Base-by-base conservation (phyloP, 2,888 invertebrate species). In the Sicus ferrugineus region DNA sequence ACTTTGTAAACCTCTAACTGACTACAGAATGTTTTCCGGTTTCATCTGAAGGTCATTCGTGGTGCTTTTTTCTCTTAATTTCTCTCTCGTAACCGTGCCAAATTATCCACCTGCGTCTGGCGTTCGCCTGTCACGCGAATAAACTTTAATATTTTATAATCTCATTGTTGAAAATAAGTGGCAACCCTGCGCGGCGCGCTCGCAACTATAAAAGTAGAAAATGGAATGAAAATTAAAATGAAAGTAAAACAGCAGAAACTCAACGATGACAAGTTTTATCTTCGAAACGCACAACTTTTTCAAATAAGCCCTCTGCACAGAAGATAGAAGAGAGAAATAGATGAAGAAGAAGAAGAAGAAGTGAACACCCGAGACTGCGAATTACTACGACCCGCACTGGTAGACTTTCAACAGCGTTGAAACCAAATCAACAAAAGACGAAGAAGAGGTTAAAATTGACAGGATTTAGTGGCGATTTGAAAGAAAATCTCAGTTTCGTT, bases 251-350 rank as follows among this genome's bases (percentile, higher is more conserved):
- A 58, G 48, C 31, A 48, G 31, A 21, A 38, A 48, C 31, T 61
- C 28, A 68, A 68, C 58, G 67, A 61, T 68, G 67, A 68, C 67
- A 68, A 61, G 52, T 68, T 68, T 67, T 61, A 52, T 61, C 67
- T 61, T 7, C 67, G 38, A 62, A 68, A 68, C 63, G 56, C 21
- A 63, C 56, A 69, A 65, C 58, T 69, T 69, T 59, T 58, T 14
- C 42, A 64, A 69, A 59, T 42, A 59, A 68, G 62, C 38, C n/a
- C n/a, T 62, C 46, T 26, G 1, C 26, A 67, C 26, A 28, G 54
- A 2, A 54, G 3, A 23, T 21, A 26, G 30, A 23, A 54, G 54
- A 56, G 30, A 28, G 23, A 30, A 28, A 6, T 2, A 2, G 30
- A 23, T 54, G 21, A 4, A 54, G 42, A 62, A 7, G 38, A 62